A percentile compares a stretch with the other conserved stretches of the same genome.
phyloP scores from a whole-genome alignment of 92 coral and sea anemone genomes.

The Siderastrea siderea region DNA sequence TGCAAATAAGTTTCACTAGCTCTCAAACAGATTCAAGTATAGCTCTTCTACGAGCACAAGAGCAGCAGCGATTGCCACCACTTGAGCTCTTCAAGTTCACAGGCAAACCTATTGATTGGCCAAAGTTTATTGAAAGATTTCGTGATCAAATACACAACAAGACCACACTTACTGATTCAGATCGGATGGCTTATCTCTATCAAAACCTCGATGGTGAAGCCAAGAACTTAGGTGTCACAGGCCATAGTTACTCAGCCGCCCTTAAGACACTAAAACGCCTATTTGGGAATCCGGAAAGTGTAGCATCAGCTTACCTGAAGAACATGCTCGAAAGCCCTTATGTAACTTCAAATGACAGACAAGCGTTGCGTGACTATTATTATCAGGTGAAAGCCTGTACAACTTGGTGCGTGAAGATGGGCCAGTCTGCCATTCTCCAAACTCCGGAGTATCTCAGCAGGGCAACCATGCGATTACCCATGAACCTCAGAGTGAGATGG shows the following conservation, averaged over 20 bases:
- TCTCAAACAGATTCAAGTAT: not conserved
- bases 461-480: slow-evolving; percentile 4
- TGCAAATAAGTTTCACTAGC: not conserved
- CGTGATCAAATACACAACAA: slow-evolving; percentile 59
- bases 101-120: slow-evolving; percentile 57
- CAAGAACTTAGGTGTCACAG: slow-evolving; percentile 35
- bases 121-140: slow-evolving; percentile 62
- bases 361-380: slow-evolving; percentile 20
- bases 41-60: slow-evolving; percentile 50
- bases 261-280: slow-evolving; percentile 22
- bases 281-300: slow-evolving; percentile 30
- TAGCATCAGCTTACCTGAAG: slow-evolving; percentile 20
- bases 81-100: slow-evolving; percentile 49
- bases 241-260: slow-evolving; percentile 34
- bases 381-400: slow-evolving; percentile 25
- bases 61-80: slow-evolving; percentile 62
- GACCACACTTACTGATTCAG: slow-evolving; percentile 58
- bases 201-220: slow-evolving; percentile 70
- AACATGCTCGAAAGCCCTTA: slow-evolving; percentile 26
- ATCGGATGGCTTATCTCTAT: slow-evolving; percentile 60
- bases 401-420: slow-evolving; percentile 24
- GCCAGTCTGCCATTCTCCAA: slow-evolving; percentile 17
- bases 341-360: slow-evolving; percentile 11
- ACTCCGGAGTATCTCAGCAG: slow-evolving; percentile 35
- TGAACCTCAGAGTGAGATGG: slow-evolving; percentile 22